These are phyloP conservation scores for Drosophila setosimentum DNA, from an alignment of 2,888 invertebrate genomes.

Conservation along the genomic window DNA sequence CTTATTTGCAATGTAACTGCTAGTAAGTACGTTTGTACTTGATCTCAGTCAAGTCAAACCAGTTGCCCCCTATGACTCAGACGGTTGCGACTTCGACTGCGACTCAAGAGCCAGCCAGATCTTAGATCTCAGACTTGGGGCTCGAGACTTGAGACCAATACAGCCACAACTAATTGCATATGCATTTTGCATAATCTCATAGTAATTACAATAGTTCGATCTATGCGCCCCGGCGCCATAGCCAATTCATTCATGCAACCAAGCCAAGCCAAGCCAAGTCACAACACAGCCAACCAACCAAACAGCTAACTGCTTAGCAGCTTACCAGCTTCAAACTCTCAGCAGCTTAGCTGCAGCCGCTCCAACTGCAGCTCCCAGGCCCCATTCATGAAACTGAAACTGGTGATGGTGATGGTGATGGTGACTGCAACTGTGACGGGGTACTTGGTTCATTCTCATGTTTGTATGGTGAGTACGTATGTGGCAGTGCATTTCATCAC, in stretches of 20 bases:
- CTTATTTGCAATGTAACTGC: slow-evolving; percentile 50
- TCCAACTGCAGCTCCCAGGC: slow-evolving; percentile 34
- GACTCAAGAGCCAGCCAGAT: slow-evolving; percentile 7
- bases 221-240: slow-evolving; percentile 52
- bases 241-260: slow-evolving; percentile 64
- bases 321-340: slow-evolving; percentile 11
- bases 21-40: slow-evolving; percentile 49
- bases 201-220: slow-evolving; percentile 78
- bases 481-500: slow-evolving; percentile 53
- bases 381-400: slow-evolving; percentile 58
- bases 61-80: slow-evolving; percentile 72
- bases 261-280: neutral
- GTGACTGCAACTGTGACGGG: slow-evolving; percentile 23
- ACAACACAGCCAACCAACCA: slow-evolving; percentile 8
- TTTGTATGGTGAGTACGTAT: slow-evolving; percentile 25
- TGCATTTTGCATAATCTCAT: slow-evolving; percentile 77
- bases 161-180: slow-evolving; percentile 52
- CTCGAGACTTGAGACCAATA: slow-evolving; percentile 20
- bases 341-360: slow-evolving; percentile 12
- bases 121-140: slow-evolving; percentile 18
- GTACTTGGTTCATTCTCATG: slow-evolving; percentile 42
- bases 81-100: slow-evolving; percentile 28
- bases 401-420: slow-evolving; percentile 17
- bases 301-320: slow-evolving; percentile 13
- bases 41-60: slow-evolving; percentile 74